A percentile compares a stretch with the other conserved stretches of the same genome.
Conservation (phyloP, 1,140 invertebrate species). For the Onthophagus taurus region DNA sequence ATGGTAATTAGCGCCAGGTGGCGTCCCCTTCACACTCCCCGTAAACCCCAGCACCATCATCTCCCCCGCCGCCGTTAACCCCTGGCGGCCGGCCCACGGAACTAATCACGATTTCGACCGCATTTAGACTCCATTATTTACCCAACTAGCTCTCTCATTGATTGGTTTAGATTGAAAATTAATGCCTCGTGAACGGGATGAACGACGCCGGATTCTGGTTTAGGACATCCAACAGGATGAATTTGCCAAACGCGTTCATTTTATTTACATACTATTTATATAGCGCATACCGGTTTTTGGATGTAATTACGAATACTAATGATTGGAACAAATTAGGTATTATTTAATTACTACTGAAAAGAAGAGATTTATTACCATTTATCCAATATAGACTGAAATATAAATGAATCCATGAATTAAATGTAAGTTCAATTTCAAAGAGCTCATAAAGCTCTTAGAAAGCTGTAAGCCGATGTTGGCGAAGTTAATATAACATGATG, state of each 20-base stretch:
- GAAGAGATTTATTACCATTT: too few relatives aligned
- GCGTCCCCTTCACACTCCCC: too few relatives aligned
- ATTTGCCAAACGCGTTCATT: neutral
- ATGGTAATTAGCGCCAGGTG: constrained; percentile 33
- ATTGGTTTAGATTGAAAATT: constrained; percentile 19
- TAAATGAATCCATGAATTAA: too few relatives aligned
- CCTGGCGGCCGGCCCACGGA: constrained; percentile 20
- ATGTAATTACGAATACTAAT: neutral
- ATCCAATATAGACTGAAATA: too few relatives aligned
- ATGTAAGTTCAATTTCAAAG: too few relatives aligned
- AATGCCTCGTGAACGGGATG: constrained; percentile 16
- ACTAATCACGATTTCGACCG: constrained; percentile 33
- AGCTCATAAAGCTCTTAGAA: too few relatives aligned
- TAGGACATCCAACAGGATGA: too few relatives aligned
- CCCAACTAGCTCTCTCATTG: constrained; percentile 20
- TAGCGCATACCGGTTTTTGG: neutral
- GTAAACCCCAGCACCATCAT: too few relatives aligned
- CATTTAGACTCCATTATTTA: constrained; percentile 35
- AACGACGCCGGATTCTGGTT: too few relatives aligned
- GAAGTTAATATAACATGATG: too few relatives aligned
- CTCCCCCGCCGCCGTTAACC: constrained; percentile 16
- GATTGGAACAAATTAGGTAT: neutral
- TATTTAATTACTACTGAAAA: too few relatives aligned
- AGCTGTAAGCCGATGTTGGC: too few relatives aligned
- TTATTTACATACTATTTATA: neutral